A percentile compares a stretch with the other conserved stretches of the same genome.
Evolutionary conservation across 1,140 invertebrate species (phyloP).

Genomic region (Meteorus sp.): DNA sequence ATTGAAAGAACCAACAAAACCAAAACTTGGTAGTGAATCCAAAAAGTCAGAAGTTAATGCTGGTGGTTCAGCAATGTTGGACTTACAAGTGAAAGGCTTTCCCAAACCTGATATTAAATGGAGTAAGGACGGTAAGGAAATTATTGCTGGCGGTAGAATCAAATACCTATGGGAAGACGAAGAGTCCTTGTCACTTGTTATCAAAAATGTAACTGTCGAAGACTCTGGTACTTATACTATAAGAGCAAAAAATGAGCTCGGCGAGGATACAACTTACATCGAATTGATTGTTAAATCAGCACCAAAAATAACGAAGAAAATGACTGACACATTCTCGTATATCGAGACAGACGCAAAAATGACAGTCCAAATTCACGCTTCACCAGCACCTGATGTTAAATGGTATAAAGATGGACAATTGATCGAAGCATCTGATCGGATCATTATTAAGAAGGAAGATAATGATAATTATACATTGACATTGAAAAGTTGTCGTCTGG

Average conservation of each 20-base stretch:
- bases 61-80: conserved; percentile 93
- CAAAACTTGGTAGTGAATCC: conserved; percentile 74
- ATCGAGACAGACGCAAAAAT: conserved; percentile 72
- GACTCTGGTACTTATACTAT: conserved; percentile 87
- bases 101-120: conserved; percentile 91
- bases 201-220: conserved; percentile 81
- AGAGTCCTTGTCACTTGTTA: conserved; percentile 85
- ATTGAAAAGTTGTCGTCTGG: conserved; percentile 78
- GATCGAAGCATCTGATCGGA: conserved; percentile 69
- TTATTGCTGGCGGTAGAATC: conserved; percentile 78
- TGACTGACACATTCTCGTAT: conserved; percentile 72
- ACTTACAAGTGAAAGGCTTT: conserved; percentile 88
- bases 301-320: conserved; percentile 80
- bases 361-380: conserved; percentile 80
- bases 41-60: conserved; percentile 73
- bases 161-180: conserved; percentile 91
- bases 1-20: conserved; percentile 78
- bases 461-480: conserved; percentile 72
- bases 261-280: conserved; percentile 75
- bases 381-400: conserved; percentile 76
- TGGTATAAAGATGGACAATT: conserved; percentile 86
- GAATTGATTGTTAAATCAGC: conserved; percentile 78
- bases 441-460: conserved; percentile 70
- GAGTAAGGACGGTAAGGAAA: conserved; percentile 81
- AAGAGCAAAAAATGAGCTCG: conserved; percentile 85